Evolutionary conservation across 2,888 invertebrate genomes (phyloP), one percentile per base, ranked within the genome.

Genomic region (Dynastes maya): DNA sequence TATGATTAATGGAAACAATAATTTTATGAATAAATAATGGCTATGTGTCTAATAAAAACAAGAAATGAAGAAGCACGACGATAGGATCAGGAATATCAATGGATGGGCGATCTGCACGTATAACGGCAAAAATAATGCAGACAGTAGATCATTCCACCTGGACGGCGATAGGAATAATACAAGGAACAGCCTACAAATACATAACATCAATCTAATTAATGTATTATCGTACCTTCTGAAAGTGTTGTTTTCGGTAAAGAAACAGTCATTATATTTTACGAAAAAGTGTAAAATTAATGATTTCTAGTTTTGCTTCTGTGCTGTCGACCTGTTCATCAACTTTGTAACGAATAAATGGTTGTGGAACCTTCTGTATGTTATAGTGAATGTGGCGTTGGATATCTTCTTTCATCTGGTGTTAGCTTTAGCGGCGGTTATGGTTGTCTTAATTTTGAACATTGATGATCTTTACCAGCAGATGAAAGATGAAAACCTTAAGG

Each of bases 401-500:
- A 79, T 81, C 0, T 82, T 82, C 64, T 74, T 82, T n/a, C 78
- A 80, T 71, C 37, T 81, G 64, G 81, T 82, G n/a, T 79, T 82
- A 22, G 80, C 80, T n/a, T 76, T 79, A 22, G 76, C 80, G 2
- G 80, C 81, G 11, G 65, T 82, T 11, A 78, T 82, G 77, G 64
- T 81, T 2, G 78, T 81, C 6, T 67, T 82, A 49, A 78, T 82
- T 37, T 78, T 82, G 27, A 82, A 81, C 49, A 61, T 81, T 27
- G 81, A 82, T 37, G 79, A 81, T 63, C 70, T 76, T 63, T 82
- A 79, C 61, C 55, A 61, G 32, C 45, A 74, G 27, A 11, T 32
- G 2, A 49, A 77, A 37, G 55, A 77, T 45, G 74, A 78, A 16
- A 61, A 67, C 8, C 8, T 58, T 45, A 45, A 53, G 8, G 55